These are phyloP conservation scores for Oryzias sinensis DNA, from an alignment of 2,797 vertebrate genomes.

Conservation along the genomic window DNA sequence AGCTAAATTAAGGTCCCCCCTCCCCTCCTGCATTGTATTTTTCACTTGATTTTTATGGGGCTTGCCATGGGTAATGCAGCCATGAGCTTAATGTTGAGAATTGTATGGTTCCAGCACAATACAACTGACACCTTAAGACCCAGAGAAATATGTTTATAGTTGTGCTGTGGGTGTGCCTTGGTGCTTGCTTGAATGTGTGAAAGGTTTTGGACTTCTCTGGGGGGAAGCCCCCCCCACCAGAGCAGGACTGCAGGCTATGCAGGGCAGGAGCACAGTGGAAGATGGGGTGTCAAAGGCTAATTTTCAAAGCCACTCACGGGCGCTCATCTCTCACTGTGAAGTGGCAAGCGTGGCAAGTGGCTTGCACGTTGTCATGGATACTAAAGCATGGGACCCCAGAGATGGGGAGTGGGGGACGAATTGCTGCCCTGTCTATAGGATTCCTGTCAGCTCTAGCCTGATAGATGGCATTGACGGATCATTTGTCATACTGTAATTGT, in stretches of 20 bases:
- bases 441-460: conserved; percentile 96
- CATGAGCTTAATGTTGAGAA: conserved; percentile 72
- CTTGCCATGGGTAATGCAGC: conserved; percentile 61
- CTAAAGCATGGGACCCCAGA: conserved; percentile 94
- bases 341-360: conserved; percentile 83
- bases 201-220: conserved; percentile 15
- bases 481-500: conserved; percentile 99
- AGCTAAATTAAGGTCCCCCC: conserved; percentile 29
- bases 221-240: conserved; percentile 40
- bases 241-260: conserved; percentile 37
- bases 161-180: conserved; percentile 35
- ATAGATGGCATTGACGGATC: conserved; percentile 99
- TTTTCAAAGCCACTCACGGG: conserved; percentile 79
- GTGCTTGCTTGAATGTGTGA: conserved; percentile 47
- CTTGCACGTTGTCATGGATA: conserved; percentile 94
- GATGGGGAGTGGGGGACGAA: conserved; percentile 89
- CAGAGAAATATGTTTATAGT: conserved; percentile 55
- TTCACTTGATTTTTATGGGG: conserved; percentile 49
- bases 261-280: conserved; percentile 56
- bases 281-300: conserved; percentile 80
- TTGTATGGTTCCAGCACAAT: conserved; percentile 61
- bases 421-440: conserved; percentile 95
- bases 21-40: conserved; percentile 38
- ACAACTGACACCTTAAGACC: conserved; percentile 58
- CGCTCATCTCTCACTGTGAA: conserved; percentile 82